Evolutionary conservation across 64 coral and sea anemone genomes (phyloP), one percentile per base, ranked within the genome.

Genomic region (Montipora foliosa): DNA sequence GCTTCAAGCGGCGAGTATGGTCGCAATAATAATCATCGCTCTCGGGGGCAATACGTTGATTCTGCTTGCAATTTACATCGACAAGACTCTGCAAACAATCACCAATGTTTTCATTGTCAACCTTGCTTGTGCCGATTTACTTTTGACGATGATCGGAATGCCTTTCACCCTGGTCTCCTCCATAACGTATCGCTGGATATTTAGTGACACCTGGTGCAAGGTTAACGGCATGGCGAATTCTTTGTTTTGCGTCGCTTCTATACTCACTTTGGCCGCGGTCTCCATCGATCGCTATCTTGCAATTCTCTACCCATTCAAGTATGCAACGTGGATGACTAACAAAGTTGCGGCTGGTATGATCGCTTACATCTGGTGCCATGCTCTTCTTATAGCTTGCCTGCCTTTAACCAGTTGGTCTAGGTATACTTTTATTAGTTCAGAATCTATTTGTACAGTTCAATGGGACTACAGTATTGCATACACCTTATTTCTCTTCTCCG

Each of bases 171-270:
- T 97, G 7, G 84, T 82, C 8, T 97, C 96, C n/a, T 97, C 96
- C 12, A 64, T 97, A 7, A 97, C 93, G 4, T 97, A 94, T 67
- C 47, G 89, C 2, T 97, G 96, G 96, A 92, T 97, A 59, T 97
- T 97, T 51, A 93, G 96, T 11, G 66, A 67, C 13, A 81, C 58
- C 14, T 97, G 96, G 96, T 97, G 96, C 73, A 89, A 94, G 45
- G 82, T 97, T 13, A 88, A 97, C 55, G 96, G 96, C 12, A 97
- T 97, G 93, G 93, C 84, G 0, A 95, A 94, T 61, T 94, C 96
- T 83, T 89, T 97, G 77, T 97, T 97, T 83, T 97, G 96, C 61
- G 89, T 97, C 5, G 93, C 96, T 46, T 97, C 96, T 2, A 97
- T 97, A 45, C 67, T 97, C 8, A 97, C 96, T 15, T 53, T 97